phyloP scores from a whole-genome alignment of 2,113 vertebrate genomes.

The Epinephelus moara region DNA sequence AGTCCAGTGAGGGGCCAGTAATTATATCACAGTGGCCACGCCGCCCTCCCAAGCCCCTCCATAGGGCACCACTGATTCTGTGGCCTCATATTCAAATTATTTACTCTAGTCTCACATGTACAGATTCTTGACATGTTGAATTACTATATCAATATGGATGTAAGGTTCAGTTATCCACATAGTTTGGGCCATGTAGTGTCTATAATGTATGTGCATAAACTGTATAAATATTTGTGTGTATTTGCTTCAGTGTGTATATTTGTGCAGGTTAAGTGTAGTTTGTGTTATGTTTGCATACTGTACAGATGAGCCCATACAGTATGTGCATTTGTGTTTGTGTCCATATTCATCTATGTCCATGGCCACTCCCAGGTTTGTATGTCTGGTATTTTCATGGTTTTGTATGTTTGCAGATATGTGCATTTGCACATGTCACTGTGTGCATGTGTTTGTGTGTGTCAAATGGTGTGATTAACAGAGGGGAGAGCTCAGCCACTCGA shows the following conservation, averaged over 20 bases:
- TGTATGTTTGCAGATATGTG: background rate
- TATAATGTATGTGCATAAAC: no score
- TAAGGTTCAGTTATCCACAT: background rate
- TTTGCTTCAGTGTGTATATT: background rate
- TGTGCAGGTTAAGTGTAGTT: background rate
- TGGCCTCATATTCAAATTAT: background rate
- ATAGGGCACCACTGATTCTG: no score
- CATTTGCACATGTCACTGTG: background rate
- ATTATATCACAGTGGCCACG: no score
- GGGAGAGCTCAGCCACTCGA: constrained; percentile 7
- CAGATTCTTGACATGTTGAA: background rate
- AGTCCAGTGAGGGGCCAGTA: no score
- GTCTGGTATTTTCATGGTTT: background rate
- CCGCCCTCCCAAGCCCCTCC: no score
- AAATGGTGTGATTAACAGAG: background rate
- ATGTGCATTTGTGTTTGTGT: background rate
- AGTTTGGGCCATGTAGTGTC: background rate
- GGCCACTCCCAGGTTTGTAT: background rate
- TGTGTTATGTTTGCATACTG: background rate
- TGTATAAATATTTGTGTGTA: background rate
- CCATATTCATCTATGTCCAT: background rate
- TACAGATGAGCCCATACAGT: background rate
- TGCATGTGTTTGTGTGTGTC: constrained; percentile 13
- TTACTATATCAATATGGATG: background rate
- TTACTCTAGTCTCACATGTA: background rate